Percentiles rank a stretch among this genome's conserved stretches.
phyloP scores from a whole-genome alignment of 2,113 vertebrate species.

The Hippocampus abdominalis region DNA sequence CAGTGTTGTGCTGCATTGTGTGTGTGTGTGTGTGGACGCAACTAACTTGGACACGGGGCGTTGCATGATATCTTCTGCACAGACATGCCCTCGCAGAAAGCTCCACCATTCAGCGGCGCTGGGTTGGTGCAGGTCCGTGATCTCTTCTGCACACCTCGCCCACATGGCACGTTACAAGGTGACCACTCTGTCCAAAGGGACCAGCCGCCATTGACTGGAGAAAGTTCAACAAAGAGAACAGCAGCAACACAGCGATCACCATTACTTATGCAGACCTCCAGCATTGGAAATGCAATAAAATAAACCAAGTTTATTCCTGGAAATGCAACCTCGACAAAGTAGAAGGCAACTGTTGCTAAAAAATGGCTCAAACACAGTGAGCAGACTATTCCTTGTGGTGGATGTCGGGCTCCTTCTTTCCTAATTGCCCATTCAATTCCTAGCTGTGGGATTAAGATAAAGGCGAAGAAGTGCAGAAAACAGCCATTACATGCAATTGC shows the following conservation, averaged over 20 bases:
- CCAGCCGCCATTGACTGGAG: slow-evolving; percentile 91
- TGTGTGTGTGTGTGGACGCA: too few relatives aligned
- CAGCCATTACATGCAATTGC: slow-evolving; percentile 32
- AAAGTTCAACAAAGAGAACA: slow-evolving; percentile 31
- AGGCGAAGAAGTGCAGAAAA: slow-evolving; percentile 30
- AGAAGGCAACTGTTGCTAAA: slow-evolving; percentile 18
- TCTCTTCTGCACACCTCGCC: slow-evolving; percentile 89
- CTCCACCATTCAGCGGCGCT: slow-evolving; percentile 89
- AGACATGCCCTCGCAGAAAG: slow-evolving; percentile 92
- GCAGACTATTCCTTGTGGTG: slow-evolving; percentile 9
- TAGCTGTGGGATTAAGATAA: slow-evolving; percentile 42
- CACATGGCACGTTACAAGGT: slow-evolving; percentile 85
- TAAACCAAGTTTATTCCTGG: slow-evolving; percentile 32
- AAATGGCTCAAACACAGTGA: slow-evolving; percentile 27
- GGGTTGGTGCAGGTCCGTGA: slow-evolving; percentile 94
- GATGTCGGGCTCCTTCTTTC: slow-evolving; percentile 25
- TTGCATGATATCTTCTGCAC: slow-evolving; percentile 92
- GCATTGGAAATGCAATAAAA: slow-evolving; percentile 26
- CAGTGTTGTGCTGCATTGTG: slow-evolving; percentile 29
- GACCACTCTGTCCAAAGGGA: slow-evolving; percentile 95
- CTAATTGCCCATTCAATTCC: slow-evolving; percentile 47
- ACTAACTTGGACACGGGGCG: slow-evolving; percentile 84
- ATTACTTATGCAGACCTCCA: slow-evolving; percentile 14
- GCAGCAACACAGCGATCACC: background rate
- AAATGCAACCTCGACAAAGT: slow-evolving; percentile 15